A percentile compares a stretch with the other conserved stretches of the same genome.
Conservation (phyloP, 37 sponge, comb jelly and placozoan species). For the Mnemiopsis leidyi region DNA sequence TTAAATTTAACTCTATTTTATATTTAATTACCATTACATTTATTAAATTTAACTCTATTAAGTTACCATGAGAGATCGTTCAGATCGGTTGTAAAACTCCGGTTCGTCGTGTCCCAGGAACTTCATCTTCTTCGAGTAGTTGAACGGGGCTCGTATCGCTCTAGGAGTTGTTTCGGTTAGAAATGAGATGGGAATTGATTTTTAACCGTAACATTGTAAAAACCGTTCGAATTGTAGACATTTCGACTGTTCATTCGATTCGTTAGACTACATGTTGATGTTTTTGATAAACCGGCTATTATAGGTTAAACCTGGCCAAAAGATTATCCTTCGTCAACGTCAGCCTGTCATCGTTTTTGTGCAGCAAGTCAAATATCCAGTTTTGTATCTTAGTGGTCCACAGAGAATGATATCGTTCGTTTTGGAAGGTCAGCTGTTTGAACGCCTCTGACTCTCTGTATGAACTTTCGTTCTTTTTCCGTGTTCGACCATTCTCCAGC, state of each 20-base stretch:
- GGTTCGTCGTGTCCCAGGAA: slow-evolving; percentile 14
- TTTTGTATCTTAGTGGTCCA: background rate
- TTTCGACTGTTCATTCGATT: too few relatives aligned
- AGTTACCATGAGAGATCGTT: slow-evolving; percentile 36
- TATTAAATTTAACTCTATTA: too few relatives aligned
- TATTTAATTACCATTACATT: too few relatives aligned
- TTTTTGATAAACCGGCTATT: too few relatives aligned
- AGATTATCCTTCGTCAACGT: background rate
- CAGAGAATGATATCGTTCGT: background rate
- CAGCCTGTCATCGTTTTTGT: background rate
- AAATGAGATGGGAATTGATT: too few relatives aligned
- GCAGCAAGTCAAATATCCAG: background rate
- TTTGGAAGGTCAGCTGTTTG: slow-evolving; percentile 44
- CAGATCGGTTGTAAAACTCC: slow-evolving; percentile 16
- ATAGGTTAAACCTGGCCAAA: slow-evolving; percentile 17
- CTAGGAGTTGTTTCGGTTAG: too few relatives aligned
- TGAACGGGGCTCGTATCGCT: slow-evolving; percentile 63
- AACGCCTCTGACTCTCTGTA: slow-evolving; percentile 32
- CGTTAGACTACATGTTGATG: too few relatives aligned
- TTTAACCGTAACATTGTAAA: too few relatives aligned
- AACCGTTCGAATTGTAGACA: too few relatives aligned
- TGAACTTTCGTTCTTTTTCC: background rate
- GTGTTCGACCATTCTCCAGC: background rate
- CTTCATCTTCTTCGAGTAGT: background rate
- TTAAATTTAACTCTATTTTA: too few relatives aligned